These are phyloP conservation scores for Drosophila littoralis DNA, from an alignment of 1,140 invertebrate genomes.

Conservation along the genomic window DNA sequence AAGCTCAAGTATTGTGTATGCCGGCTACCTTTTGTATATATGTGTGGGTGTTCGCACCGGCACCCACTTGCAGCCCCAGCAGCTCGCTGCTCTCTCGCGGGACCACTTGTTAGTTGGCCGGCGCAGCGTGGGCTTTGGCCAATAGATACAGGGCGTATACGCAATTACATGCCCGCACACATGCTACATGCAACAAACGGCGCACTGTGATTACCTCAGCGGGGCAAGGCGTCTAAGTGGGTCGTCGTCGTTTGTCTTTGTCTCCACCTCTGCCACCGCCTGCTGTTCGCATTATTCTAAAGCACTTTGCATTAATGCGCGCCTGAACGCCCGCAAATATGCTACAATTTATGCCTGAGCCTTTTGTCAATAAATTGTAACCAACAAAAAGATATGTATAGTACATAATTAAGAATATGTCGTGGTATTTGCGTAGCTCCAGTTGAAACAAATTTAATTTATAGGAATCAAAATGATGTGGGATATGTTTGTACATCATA, in stretches of 20 bases:
- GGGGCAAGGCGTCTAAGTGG: constrained; percentile 31
- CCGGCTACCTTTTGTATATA: constrained; percentile 29
- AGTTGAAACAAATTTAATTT: too few relatives aligned
- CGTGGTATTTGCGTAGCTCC: too few relatives aligned
- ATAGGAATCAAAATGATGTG: too few relatives aligned
- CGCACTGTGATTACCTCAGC: constrained; percentile 49
- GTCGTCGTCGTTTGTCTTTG: constrained; percentile 33
- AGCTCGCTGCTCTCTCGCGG: constrained; percentile 16
- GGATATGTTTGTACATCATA: too few relatives aligned
- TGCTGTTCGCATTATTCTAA: constrained; percentile 1
- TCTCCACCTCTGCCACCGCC: background rate
- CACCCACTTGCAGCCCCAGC: constrained; percentile 24
- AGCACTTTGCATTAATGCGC: constrained; percentile 17
- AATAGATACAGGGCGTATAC: constrained; percentile 50
- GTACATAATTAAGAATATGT: too few relatives aligned
- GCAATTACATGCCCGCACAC: constrained; percentile 36
- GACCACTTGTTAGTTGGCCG: constrained; percentile 59
- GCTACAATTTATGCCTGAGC: constrained; percentile 36
- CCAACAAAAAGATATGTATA: background rate
- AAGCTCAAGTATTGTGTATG: constrained; percentile 45
- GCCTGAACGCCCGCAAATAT: constrained; percentile 43
- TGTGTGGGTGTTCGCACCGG: constrained; percentile 49
- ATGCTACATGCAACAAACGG: constrained; percentile 24
- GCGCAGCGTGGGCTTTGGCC: constrained; percentile 41
- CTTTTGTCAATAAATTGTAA: constrained; percentile 20